Evolutionary conservation across 1,140 invertebrate genomes (phyloP), one percentile per base, ranked within the genome.

Genomic region (Leptestheria dahalacensis): DNA sequence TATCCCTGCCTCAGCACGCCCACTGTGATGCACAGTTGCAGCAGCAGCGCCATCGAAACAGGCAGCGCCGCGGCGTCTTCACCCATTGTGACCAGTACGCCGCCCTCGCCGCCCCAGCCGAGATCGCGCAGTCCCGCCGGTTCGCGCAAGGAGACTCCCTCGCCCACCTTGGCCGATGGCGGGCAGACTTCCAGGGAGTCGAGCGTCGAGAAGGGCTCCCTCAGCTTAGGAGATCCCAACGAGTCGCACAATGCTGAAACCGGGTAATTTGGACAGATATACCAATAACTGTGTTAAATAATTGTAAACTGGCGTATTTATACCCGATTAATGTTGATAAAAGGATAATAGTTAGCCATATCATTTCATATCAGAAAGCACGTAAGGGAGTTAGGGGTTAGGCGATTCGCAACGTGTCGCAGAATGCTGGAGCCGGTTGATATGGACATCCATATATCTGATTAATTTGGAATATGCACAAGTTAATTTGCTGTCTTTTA

Each of bases 1-100:
- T 55, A 55, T 20, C 53, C 53, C 33, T 55, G 53, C n/a, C 53
- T 55, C 12, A 11, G 26, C 11, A 55, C 53, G 53, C 26, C 53
- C 53, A 55, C 53, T 9, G 33, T 41, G 6, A 41, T 41, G 33
- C 33, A 41, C 33, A 41, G 33, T 41, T 41, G 6, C 33, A 41
- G 33, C 33, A 41, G 33, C 33, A 41, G 15, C 33, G 33, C 33
- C 33, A 41, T 41, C 33, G 33, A 41, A 15, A 9, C 33, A 6
- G 33, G 6, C 33, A 6, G 6, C 33, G 33, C 33, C 6, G 33
- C 33, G 6, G 33, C 33, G 33, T 41, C 15, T 15, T 41, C 33
- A 15, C 33, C 33, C 15, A 41, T 41, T 15, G 33, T 41, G 33
- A 41, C 33, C 33, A 41, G 15, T 15, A 41, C 33, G 6, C 33